Conservation (phyloP, 2,113 vertebrate species). For the Catharus minimus region DNA sequence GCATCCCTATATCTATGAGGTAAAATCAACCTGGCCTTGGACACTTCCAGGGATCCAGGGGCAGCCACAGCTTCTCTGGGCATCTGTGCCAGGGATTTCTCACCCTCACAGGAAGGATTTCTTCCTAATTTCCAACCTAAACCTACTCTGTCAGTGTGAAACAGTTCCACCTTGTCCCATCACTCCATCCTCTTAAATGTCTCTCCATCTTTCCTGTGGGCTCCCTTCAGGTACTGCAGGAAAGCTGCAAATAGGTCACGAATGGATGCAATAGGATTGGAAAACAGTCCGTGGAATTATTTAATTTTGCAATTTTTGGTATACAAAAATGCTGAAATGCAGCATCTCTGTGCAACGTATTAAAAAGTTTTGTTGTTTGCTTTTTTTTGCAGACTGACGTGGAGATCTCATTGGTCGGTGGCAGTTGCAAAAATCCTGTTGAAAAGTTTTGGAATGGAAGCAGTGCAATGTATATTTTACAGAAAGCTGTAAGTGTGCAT, state of each 20-base stretch:
- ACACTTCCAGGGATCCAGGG: background rate
- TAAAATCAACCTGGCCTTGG: background rate
- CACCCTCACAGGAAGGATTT: background rate
- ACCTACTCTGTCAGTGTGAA: background rate
- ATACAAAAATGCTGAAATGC: background rate
- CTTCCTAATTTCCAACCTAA: background rate
- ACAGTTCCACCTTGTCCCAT: background rate
- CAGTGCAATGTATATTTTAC: conserved; percentile 75
- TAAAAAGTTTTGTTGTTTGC: background rate
- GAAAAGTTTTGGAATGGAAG: conserved; percentile 74
- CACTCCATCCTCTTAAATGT: background rate
- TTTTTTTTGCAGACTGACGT: conserved; percentile 69
- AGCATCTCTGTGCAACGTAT: background rate
- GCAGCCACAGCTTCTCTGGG: background rate
- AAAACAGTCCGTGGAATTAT: background rate
- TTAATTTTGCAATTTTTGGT: background rate
- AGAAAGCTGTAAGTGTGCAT: conserved; percentile 80
- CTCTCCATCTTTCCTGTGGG: background rate
- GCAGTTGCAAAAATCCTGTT: conserved; percentile 63
- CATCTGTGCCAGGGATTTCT: background rate
- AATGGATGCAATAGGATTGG: background rate
- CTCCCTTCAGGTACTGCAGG: background rate
- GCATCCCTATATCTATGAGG: conserved; percentile 69
- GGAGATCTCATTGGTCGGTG: conserved; percentile 72
- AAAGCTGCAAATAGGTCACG: background rate